Base-by-base conservation (phyloP, 2,888 invertebrate genomes). In the Agrilus mali region DNA sequence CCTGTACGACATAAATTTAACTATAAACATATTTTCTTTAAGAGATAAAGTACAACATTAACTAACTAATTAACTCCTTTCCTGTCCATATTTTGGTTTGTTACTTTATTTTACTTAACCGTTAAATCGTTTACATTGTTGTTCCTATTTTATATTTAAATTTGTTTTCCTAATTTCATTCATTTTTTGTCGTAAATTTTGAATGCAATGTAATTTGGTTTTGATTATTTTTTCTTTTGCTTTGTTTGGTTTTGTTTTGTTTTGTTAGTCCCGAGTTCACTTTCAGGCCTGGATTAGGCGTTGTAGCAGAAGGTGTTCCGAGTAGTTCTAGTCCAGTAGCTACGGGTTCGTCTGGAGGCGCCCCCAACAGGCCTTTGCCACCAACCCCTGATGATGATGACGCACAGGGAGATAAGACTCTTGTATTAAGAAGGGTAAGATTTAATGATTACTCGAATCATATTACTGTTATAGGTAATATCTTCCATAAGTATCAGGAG, bases 381-480 rank as follows among this genome's bases (percentile, higher is more conserved):
- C 94, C 94, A 40, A 94, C 94, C 41, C 94, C 94, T 34, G 93
- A 92, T 65, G 93, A 94, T 61, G 88, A 89, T 65, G 75, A 74
- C 58, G 71, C 73, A 49, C 69, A 68, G 57, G 82, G 85, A 44
- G 92, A 92, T 67, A 79, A 88, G 60, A 94, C 93, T 45, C 78
- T 94, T 67, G 90, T 93, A 61, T 83, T 90, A 77, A 82, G 90
- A 70, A 77, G 90, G 80, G 92, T 92, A 68, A 82, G 87, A 78
- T 17, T n/a, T 16, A 16, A 20, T 12, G 16, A 20, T 16, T 17
- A 10, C 13, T 41, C 12, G 33, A 16, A 13, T 7, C n/a, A 34
- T 10, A 20, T 16, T 34, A 41, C 16, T 33, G 16, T 40, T 12
- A 32, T 33, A 27, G 27, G 27, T 27, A 2, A 20, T 20, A 6